Evolutionary conservation across 2,888 invertebrate species (phyloP).

Genomic region (Orthonychiurus folsomi): DNA sequence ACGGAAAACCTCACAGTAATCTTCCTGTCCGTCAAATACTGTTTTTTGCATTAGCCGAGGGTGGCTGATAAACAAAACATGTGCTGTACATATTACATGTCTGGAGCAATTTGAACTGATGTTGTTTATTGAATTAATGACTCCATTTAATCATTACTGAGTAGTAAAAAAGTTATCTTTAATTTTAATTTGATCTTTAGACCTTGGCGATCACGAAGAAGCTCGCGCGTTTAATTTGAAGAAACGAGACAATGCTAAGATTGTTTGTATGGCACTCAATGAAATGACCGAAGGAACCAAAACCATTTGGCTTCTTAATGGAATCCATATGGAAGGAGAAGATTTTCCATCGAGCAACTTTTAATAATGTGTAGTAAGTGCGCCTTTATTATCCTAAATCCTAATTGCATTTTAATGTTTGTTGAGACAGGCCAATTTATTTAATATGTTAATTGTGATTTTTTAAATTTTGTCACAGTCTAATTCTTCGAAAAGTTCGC

Average conservation of each 20-base stretch:
- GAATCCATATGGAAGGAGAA: not conserved
- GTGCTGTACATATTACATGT: not conserved
- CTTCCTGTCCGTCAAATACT: too few species aligned
- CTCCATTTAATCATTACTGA: too few species aligned
- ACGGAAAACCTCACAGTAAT: too few species aligned
- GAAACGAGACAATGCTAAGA: not conserved
- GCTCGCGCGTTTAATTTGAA: not conserved
- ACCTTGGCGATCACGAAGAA: not conserved
- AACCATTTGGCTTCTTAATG: conserved; percentile 7
- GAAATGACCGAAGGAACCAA: conserved; percentile 5
- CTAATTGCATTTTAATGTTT: not conserved
- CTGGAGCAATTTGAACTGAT: not conserved
- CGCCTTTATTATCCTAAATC: not conserved
- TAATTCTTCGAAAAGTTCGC: not conserved
- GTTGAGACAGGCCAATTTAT: too few species aligned
- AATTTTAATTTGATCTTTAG: not conserved
- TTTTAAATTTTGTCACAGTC: conserved; percentile 10
- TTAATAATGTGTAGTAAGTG: conserved; percentile 3
- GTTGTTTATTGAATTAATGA: too few species aligned
- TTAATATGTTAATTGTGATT: too few species aligned
- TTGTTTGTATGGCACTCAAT: not conserved
- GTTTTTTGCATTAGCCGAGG: not conserved
- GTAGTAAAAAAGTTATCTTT: too few species aligned
- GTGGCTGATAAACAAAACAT: not conserved
- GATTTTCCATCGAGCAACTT: not conserved